Percentiles rank a stretch among this genome's conserved stretches.
Conservation (phyloP, 2,797 vertebrate genomes). For the Distichodus sexfasciatus region DNA sequence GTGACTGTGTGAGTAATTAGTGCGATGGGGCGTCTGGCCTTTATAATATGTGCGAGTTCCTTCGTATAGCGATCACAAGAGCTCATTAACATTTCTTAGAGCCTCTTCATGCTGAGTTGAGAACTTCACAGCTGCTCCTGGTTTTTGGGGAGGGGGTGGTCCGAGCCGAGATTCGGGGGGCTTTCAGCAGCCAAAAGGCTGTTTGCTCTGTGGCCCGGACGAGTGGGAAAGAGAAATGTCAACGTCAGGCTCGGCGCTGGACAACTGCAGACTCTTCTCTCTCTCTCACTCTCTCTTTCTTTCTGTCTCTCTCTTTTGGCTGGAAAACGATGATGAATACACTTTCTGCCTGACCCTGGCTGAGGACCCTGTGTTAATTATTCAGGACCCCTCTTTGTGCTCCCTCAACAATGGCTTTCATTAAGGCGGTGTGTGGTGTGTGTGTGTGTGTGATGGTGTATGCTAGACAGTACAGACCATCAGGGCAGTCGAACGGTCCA, state of each 20-base stretch:
- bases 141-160: slow-evolving; percentile 32
- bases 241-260: slow-evolving; percentile 47
- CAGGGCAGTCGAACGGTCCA: slow-evolving; percentile 19
- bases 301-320: slow-evolving; percentile 61
- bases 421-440: slow-evolving; percentile 56
- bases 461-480: slow-evolving; percentile 31
- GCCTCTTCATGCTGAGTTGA: slow-evolving; percentile 61
- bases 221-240: slow-evolving; percentile 63
- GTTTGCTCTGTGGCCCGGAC: slow-evolving; percentile 51
- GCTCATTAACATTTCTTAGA: slow-evolving; percentile 55
- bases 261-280: slow-evolving; percentile 47
- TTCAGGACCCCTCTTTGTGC: slow-evolving; percentile 78
- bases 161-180: slow-evolving; percentile 44
- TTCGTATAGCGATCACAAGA: slow-evolving; percentile 50
- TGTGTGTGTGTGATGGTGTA: slow-evolving; percentile 8
- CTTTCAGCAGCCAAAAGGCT: slow-evolving; percentile 67
- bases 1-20: slow-evolving; percentile 44
- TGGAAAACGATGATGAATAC: slow-evolving; percentile 80
- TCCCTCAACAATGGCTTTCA: slow-evolving; percentile 74
- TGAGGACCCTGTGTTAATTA: slow-evolving; percentile 73
- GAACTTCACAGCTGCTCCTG: slow-evolving; percentile 72
- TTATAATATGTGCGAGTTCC: slow-evolving; percentile 50
- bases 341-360: slow-evolving; percentile 71
- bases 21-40: slow-evolving; percentile 30
- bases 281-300: too few species aligned